phyloP scores from a whole-genome alignment of 2,797 vertebrate genomes.

The Melanotaenia pygmaea region DNA sequence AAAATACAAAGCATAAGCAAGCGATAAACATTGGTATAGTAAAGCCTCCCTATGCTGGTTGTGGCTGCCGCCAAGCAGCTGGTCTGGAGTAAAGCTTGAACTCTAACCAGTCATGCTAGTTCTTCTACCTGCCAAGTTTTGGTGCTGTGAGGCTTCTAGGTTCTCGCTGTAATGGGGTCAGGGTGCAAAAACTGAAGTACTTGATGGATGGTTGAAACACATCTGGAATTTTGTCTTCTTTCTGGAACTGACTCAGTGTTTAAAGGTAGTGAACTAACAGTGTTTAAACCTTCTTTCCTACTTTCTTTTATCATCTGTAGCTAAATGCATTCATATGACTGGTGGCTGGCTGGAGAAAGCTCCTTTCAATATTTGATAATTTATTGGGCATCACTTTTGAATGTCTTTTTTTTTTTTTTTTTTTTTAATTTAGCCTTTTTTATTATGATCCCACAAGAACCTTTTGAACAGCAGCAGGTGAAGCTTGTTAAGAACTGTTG shows the following conservation, averaged over 20 bases:
- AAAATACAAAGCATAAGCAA: too few relatives aligned
- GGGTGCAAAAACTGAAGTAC: not conserved
- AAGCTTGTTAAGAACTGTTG: slow-evolving; percentile 9
- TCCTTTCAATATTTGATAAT: not conserved
- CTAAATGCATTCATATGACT: not conserved
- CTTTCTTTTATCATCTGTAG: not conserved
- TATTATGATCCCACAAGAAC: not conserved
- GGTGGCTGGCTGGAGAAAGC: not conserved
- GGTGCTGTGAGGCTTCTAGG: not conserved
- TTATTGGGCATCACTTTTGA: not conserved
- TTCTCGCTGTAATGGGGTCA: not conserved
- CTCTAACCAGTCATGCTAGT: not conserved
- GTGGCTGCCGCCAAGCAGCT: not conserved
- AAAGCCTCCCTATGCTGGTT: not conserved
- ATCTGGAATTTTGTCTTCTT: not conserved
- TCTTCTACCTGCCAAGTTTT: not conserved
- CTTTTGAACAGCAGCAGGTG: slow-evolving; percentile 17
- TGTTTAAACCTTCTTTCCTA: not conserved
- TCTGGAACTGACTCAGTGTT: not conserved
- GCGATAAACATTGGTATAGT: not conserved
- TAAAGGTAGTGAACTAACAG: not conserved
- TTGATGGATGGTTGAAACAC: slow-evolving; percentile 4
- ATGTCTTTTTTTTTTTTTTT: not conserved
- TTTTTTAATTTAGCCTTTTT: not conserved
- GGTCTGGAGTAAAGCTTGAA: not conserved